Evolutionary conservation across 2,888 invertebrate genomes (phyloP).

Genomic region (Phoenoteleia sp.): DNA sequence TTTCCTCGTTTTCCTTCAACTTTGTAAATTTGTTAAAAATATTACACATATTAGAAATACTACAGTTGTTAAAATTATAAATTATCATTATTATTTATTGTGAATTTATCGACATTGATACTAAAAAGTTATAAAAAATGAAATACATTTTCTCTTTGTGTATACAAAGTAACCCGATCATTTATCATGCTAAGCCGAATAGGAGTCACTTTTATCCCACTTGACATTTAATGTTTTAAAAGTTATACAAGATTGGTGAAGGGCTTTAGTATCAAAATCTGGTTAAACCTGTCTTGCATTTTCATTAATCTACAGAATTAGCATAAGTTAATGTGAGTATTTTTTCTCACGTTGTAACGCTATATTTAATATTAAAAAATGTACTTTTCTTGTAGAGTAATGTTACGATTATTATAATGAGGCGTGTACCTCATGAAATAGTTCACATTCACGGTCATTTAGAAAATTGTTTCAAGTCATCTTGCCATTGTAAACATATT

Average conservation of each 20-base stretch:
- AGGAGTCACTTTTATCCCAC: not conserved
- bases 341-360: not conserved
- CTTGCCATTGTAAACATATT: not conserved
- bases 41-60: too few species aligned
- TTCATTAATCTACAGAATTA: not conserved
- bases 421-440: too few species aligned
- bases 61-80: too few species aligned
- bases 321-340: not conserved
- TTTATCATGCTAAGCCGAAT: constrained; percentile 16
- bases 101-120: not conserved
- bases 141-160: not conserved
- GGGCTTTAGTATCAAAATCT: not conserved
- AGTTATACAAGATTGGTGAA: constrained; percentile 3
- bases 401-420: too few species aligned
- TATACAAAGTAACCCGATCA: not conserved
- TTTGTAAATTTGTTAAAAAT: not conserved
- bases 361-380: not conserved
- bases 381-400: too few species aligned
- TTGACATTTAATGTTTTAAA: constrained; percentile 19
- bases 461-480: constrained; percentile 1
- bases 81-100: too few species aligned
- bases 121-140: not conserved
- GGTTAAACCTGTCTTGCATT: not conserved
- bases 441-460: not conserved
- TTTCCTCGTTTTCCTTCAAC: too few species aligned